phyloP scores from a whole-genome alignment of 2,113 vertebrate genomes.

The Suricata suricatta region DNA sequence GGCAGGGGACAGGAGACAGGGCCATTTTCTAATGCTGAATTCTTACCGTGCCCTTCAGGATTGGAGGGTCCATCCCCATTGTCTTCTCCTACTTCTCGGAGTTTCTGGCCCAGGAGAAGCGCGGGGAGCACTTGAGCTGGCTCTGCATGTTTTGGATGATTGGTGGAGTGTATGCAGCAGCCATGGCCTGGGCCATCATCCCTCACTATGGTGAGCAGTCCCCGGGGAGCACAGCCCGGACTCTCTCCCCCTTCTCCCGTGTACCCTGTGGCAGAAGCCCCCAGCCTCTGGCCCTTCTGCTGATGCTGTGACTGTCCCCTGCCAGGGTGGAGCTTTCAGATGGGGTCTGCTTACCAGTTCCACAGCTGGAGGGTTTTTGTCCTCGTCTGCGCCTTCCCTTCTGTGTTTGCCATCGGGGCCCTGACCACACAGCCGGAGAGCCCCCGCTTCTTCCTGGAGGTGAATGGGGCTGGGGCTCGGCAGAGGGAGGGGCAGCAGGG shows the following conservation, averaged over 20 bases:
- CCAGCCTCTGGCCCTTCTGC: background rate
- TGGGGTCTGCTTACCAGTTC: slow-evolving; percentile 99
- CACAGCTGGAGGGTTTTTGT: slow-evolving; percentile 99
- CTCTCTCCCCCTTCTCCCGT: background rate
- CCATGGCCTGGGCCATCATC: slow-evolving; percentile 99
- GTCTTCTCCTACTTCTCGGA: slow-evolving; percentile 99
- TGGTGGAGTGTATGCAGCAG: slow-evolving; percentile 96
- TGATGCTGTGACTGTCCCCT: background rate
- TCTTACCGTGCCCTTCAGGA: slow-evolving; percentile 83
- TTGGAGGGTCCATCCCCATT: slow-evolving; percentile 97
- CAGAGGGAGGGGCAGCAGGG: background rate
- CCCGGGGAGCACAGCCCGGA: background rate
- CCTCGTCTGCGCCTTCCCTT: slow-evolving; percentile 96
- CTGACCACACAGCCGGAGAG: slow-evolving; percentile 98
- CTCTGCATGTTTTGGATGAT: slow-evolving; percentile 99
- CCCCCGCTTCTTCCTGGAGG: slow-evolving; percentile 97
- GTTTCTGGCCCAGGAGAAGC: slow-evolving; percentile 98
- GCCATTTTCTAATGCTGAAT: background rate
- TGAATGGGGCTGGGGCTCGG: slow-evolving; percentile 65
- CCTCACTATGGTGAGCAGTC: slow-evolving; percentile 94
- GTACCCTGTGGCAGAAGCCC: background rate
- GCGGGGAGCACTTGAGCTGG: slow-evolving; percentile 98
- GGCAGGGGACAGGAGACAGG: background rate
- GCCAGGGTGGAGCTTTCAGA: slow-evolving; percentile 98
- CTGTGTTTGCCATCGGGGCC: slow-evolving; percentile 95